Evolutionary conservation across 2,888 invertebrate species (phyloP).

Genomic region (Netelia inedita): DNA sequence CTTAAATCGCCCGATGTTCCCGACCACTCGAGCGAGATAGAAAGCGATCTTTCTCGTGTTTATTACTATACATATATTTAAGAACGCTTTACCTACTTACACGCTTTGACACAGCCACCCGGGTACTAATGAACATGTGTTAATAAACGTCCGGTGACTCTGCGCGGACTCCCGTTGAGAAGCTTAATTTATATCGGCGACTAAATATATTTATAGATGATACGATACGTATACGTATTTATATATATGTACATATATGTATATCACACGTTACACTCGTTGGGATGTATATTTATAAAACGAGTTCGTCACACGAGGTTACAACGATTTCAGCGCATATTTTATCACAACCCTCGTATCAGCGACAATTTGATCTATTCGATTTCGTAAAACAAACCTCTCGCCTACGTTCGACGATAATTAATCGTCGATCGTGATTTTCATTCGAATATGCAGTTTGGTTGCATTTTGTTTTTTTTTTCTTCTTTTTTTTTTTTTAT

Average conservation of each 20-base stretch:
- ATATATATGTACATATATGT: not conserved
- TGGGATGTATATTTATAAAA: not conserved
- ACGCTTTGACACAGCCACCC: constrained; percentile 59
- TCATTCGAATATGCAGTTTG: too few species aligned
- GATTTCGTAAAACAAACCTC: too few species aligned
- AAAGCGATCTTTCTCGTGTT: constrained; percentile 71
- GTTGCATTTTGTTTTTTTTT: too few species aligned
- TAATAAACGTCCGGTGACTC: constrained; percentile 63
- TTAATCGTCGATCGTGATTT: too few species aligned
- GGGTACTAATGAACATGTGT: constrained; percentile 66
- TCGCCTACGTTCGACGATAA: too few species aligned
- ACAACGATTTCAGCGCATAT: not conserved
- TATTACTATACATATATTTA: constrained; percentile 27
- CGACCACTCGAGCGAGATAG: constrained; percentile 69
- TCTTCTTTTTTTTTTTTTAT: not conserved
- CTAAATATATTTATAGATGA: constrained; percentile 22
- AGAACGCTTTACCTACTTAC: constrained; percentile 63
- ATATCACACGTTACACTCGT: not conserved
- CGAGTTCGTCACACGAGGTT: not conserved
- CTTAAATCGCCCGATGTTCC: constrained; percentile 38
- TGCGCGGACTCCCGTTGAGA: constrained; percentile 46
- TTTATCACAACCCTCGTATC: too few species aligned
- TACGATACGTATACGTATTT: not conserved
- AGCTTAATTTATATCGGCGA: constrained; percentile 63
- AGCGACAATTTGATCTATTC: too few species aligned